Evolutionary conservation across 35 echinoderm and acorn worm genomes (phyloP).

Genomic region (Anneissia japonica): DNA sequence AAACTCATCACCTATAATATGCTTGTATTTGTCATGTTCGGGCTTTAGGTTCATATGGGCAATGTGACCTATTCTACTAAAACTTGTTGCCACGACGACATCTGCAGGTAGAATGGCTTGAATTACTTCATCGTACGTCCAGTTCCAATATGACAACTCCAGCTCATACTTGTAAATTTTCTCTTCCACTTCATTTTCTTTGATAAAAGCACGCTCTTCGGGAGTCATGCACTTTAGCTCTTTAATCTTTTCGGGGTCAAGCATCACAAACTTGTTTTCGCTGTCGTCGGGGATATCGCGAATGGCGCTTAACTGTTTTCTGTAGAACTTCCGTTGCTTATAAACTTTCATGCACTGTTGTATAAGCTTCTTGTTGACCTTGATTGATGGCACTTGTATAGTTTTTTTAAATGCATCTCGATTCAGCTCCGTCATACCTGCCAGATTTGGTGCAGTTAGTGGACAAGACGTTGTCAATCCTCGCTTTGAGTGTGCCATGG

Average conservation of each 20-base stretch:
- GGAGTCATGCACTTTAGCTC: slow-evolving; percentile 5
- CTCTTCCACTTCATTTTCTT: slow-evolving; percentile 36
- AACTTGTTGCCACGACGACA: slow-evolving; percentile 58
- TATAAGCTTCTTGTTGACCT: slow-evolving; percentile 36
- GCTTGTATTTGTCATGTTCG: slow-evolving; percentile 61
- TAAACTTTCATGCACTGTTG: slow-evolving; percentile 33
- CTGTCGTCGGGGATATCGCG: slow-evolving; percentile 18
- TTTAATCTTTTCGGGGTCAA: slow-evolving; percentile 56
- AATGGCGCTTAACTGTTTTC: slow-evolving; percentile 11
- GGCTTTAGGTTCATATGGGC: slow-evolving; percentile 75
- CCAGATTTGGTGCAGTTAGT: background rate
- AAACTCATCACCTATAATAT: slow-evolving; percentile 72
- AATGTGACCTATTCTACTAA: slow-evolving; percentile 91
- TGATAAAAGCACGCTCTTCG: slow-evolving; percentile 35
- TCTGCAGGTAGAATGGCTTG: slow-evolving; percentile 45
- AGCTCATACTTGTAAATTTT: slow-evolving; percentile 51
- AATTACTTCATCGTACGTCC: slow-evolving; percentile 60
- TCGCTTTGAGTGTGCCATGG: background rate
- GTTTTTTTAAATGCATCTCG: slow-evolving; percentile 48
- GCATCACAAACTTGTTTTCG: slow-evolving; percentile 45
- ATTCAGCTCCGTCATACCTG: background rate
- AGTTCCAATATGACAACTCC: slow-evolving; percentile 62
- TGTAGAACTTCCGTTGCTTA: slow-evolving; percentile 7
- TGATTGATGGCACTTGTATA: slow-evolving; percentile 30
- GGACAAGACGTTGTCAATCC: background rate